Base-by-base conservation (phyloP, 2,797 vertebrate genomes). In the Syndactyla subalaris region DNA sequence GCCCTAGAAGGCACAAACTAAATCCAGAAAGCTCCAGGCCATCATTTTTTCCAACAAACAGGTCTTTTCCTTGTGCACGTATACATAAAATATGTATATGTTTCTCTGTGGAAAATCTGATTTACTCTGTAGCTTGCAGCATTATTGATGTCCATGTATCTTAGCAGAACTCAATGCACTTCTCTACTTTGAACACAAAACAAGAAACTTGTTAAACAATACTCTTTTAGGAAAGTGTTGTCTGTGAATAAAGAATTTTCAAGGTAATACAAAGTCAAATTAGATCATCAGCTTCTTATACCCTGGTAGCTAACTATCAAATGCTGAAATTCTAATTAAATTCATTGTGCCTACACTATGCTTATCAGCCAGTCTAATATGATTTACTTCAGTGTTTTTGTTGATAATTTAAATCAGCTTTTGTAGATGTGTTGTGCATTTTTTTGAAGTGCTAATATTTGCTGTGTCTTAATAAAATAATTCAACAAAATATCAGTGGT, bases 301-400 rank as follows among this genome's bases (percentile, higher is more conserved):
- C 65, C 21, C 61, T 66, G 23, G 27, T 43, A 72, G n/a, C 30
- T 74, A 91, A 54, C 30, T 91, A 78, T 57, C 66, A 89, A 93
- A 81, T 59, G 13, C 15, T 73, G 82, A 83, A 94, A 66, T 75
- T 83, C 32, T 88, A 92, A 94, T 94, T 92, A 92, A 88, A 93
- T 81, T 88, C 29, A 89, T 75, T 70, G 39, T 43, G n/a, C 36
- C 34, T 68, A 55, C 58, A 43, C 8, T 72, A 39, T 48, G 91
- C 20, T 96, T 94, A 84, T 70, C 76, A 90, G 18, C n/a, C 76
- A 79, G 34, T 45, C 45, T 90, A 79, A 93, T 84, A 76, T 24
- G 20, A 93, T 92, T 92, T 92, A 34, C 30, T 89, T 90, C 79
- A 84, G 18, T 59, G 32, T 91, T 92, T 84, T 92, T 3, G 1